Evolutionary conservation across 35 echinoderm and acorn worm genomes (phyloP).

Genomic region (Hemicentrotus pulcherrimus): DNA sequence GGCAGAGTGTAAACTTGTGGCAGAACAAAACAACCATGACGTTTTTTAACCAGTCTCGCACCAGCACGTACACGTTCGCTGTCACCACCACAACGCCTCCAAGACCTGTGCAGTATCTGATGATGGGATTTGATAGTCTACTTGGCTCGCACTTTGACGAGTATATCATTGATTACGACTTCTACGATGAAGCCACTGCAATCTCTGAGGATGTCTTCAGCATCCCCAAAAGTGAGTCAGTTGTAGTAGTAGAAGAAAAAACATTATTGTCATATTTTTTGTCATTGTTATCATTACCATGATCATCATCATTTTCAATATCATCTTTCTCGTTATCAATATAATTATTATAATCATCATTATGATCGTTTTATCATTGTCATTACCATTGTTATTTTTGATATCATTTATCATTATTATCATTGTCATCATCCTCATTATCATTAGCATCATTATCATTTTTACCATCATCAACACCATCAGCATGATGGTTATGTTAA

Average conservation of each 20-base stretch:
- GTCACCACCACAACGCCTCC: slow-evolving; percentile 37
- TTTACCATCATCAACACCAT: too few relatives aligned
- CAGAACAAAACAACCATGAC: slow-evolving; percentile 36
- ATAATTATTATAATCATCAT: too few relatives aligned
- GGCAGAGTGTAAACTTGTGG: slow-evolving; percentile 4
- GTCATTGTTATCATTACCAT: too few relatives aligned
- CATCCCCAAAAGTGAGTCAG: slow-evolving; percentile 65
- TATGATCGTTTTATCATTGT: too few relatives aligned
- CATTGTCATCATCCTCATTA: too few relatives aligned
- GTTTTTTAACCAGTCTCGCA: neutral
- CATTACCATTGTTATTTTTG: too few relatives aligned
- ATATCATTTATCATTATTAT: too few relatives aligned
- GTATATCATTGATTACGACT: slow-evolving; percentile 76
- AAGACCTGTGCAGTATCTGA: slow-evolving; percentile 75
- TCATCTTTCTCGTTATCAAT: too few relatives aligned
- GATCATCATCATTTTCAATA: too few relatives aligned
- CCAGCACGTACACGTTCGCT: slow-evolving; percentile 75
- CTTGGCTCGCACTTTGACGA: slow-evolving; percentile 89
- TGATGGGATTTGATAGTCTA: slow-evolving; percentile 81
- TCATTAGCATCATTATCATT: too few relatives aligned
- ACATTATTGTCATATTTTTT: too few relatives aligned
- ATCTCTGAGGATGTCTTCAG: slow-evolving; percentile 55
- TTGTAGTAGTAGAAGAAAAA: too few relatives aligned
- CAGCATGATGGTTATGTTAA: neutral
- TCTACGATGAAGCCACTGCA: slow-evolving; percentile 60